Percentiles rank a stretch among this genome's conserved stretches.
These are phyloP conservation scores for Fundulus diaphanus DNA, from an alignment of 2,797 vertebrate genomes.

Conservation along the genomic window DNA sequence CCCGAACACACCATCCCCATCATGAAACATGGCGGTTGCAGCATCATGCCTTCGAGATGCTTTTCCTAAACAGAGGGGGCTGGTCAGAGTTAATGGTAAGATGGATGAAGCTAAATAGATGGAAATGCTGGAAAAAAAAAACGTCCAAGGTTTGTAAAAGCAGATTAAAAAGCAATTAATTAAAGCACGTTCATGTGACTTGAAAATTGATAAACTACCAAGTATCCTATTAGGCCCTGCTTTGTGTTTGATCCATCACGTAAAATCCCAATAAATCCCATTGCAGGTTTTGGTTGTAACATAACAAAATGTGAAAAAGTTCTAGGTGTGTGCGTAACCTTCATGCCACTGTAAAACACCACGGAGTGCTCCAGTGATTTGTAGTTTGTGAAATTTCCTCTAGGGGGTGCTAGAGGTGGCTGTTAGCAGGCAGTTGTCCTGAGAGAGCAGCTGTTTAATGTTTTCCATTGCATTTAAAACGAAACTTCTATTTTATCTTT, in stretches of 20 bases:
- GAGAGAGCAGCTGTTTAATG: constrained; percentile 20
- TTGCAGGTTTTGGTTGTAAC: neutral
- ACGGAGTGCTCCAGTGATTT: constrained; percentile 16
- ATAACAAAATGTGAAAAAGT: neutral
- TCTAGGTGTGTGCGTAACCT: neutral
- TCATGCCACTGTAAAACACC: neutral
- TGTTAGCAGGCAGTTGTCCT: constrained; percentile 27
- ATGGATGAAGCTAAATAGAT: no score
- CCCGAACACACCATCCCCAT: no score
- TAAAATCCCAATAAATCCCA: neutral
- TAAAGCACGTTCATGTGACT: neutral
- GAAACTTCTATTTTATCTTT: constrained; percentile 44
- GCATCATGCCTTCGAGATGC: no score
- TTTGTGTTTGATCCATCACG: neutral
- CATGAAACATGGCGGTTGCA: no score
- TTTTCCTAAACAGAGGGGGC: no score
- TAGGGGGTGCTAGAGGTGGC: constrained; percentile 76
- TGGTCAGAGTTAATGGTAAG: no score
- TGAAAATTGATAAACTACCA: neutral
- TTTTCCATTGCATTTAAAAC: constrained; percentile 48
- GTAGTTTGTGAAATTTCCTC: constrained; percentile 65
- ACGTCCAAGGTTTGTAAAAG: neutral
- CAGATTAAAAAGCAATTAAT: no score
- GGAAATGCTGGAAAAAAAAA: no score
- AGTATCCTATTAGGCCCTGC: neutral